Percentiles rank a stretch among this genome's conserved stretches.
These are phyloP conservation scores for Alexandromys fortis DNA, from an alignment of 2,113 vertebrate genomes.

Conservation along the genomic window DNA sequence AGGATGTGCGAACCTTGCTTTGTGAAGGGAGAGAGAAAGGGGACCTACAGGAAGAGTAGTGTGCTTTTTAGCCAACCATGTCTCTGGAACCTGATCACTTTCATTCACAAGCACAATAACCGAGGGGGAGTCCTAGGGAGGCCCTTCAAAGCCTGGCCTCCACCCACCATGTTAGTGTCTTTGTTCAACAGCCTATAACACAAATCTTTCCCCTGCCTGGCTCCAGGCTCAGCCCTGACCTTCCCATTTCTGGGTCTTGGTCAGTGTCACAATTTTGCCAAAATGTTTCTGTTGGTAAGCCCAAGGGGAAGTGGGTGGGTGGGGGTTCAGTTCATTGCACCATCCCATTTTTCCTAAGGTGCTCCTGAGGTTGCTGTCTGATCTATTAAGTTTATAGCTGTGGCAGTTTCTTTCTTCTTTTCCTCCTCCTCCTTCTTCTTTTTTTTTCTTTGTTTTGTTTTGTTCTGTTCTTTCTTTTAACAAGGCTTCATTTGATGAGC, in stretches of 20 bases:
- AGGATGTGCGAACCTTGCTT: background rate
- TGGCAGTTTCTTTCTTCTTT: background rate
- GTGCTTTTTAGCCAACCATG: background rate
- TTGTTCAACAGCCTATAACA: background rate
- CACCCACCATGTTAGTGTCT: background rate
- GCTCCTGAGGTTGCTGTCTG: background rate
- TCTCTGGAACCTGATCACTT: conserved; percentile 28
- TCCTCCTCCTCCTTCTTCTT: too few species aligned
- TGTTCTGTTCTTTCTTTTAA: background rate
- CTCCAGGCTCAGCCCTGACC: background rate
- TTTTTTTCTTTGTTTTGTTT: too few species aligned
- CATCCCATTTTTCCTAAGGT: background rate
- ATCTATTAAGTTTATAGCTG: background rate
- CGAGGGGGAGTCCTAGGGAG: background rate
- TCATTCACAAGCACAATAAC: background rate
- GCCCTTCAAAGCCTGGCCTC: background rate
- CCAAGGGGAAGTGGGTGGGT: background rate
- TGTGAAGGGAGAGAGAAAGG: background rate
- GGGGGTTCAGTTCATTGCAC: background rate
- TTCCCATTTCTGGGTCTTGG: background rate
- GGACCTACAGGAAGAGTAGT: background rate
- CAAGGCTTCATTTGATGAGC: background rate
- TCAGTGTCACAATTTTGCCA: background rate
- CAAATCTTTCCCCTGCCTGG: background rate
- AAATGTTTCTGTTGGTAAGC: background rate